Base-by-base conservation (phyloP, 2,888 invertebrate genomes). In the Rhingia campestris region DNA sequence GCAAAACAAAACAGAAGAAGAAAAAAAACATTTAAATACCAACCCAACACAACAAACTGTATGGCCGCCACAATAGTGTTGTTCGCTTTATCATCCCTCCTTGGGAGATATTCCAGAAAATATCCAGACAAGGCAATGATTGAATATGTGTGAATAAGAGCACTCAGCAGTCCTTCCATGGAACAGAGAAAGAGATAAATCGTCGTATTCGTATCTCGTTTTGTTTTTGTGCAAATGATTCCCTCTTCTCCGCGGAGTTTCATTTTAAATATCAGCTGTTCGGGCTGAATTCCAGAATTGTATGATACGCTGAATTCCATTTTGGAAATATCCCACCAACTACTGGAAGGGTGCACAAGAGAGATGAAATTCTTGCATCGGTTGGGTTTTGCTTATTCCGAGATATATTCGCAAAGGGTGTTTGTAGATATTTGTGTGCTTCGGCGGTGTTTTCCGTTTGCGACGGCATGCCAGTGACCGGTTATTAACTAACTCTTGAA, bases 61-160 rank as follows among this genome's bases (percentile, higher is more conserved):
- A 43, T 54, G 56, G 53, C 56, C 53, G 56, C 45, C 22, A 22
- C 22, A 22, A 22, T 53, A 63, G 69, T 64, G 51, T 66, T 37
- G 66, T 81, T 35, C 53, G 64, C 33, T 64, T 74, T 39, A 56
- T 51, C 54, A 61, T 69, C 70, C 70, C 77, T 79, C 72, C 49
- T 61, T 56, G 53, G 54, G 22, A 22, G 22, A 41, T 53, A 67
- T 79, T 84, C 74, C 74, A 74, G 56, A 47, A 22, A 22, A 22
- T 22, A 22, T 22, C 22, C 22, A 22, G 63, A 43, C 74, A 9
- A 74, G 66, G 63, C 56, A 77, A 80, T 84, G 84, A 84, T 84
- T 84, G 79, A 84, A 84, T 84, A 84, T 74, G 84, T 84, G 84
- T 80, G 84, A 80, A 82, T 77, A 77, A 80, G 84, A 79, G 79